A percentile compares a stretch with the other conserved stretches of the same genome.
These are phyloP conservation scores for Sceloporus tristichus DNA, from an alignment of 2,113 vertebrate species.

Conservation along the genomic window DNA sequence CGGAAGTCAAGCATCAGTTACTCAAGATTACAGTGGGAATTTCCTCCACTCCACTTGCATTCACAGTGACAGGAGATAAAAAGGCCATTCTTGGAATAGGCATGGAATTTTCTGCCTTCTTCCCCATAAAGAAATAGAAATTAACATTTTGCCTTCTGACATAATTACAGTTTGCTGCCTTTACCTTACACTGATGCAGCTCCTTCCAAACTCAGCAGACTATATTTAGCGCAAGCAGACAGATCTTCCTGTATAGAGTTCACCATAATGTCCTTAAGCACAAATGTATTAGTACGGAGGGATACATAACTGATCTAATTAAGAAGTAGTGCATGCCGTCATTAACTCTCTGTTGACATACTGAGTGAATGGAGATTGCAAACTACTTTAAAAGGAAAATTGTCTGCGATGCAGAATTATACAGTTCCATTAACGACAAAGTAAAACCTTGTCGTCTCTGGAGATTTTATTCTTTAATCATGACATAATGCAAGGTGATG, in stretches of 20 bases:
- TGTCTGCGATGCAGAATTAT: conserved; percentile 23
- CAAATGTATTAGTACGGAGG: not conserved
- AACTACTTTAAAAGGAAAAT: conserved; percentile 37
- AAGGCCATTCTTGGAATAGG: not conserved
- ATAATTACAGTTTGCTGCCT: not conserved
- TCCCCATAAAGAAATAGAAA: not conserved
- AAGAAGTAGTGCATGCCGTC: conserved; percentile 49
- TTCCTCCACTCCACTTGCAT: too few species aligned
- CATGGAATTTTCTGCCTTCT: not conserved
- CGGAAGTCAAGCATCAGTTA: too few species aligned
- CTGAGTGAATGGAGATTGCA: conserved; percentile 57
- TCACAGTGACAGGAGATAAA: too few species aligned
- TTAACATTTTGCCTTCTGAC: not conserved
- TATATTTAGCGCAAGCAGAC: not conserved
- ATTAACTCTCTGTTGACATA: conserved; percentile 43
- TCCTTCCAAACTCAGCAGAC: not conserved
- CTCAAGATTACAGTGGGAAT: too few species aligned
- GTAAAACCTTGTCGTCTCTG: not conserved
- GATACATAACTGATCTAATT: conserved; percentile 46
- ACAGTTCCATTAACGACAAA: not conserved
- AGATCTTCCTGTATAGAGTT: not conserved
- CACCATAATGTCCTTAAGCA: conserved; percentile 3
- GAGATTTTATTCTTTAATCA: not conserved
- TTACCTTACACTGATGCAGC: not conserved
- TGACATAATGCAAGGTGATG: not conserved